A percentile compares a stretch with the other conserved stretches of the same genome.
Conservation (phyloP, 2,113 vertebrate genomes). For the Verasper variegatus region DNA sequence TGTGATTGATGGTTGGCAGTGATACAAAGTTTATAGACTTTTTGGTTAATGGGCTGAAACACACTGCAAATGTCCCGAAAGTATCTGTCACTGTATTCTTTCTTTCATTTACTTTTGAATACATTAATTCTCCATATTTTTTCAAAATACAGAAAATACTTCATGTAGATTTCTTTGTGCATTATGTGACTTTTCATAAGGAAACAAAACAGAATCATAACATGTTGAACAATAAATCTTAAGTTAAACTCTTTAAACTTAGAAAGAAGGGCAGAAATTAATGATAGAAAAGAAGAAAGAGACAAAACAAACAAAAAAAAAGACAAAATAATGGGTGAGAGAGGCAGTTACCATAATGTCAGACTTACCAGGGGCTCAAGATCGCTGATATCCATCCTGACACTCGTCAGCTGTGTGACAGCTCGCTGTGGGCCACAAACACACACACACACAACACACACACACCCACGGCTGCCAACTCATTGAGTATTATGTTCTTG, state of each 20-base stretch:
- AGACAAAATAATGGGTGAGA: constrained; percentile 21
- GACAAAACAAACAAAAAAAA: constrained; percentile 9
- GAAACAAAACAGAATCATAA: not conserved
- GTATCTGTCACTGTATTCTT: not conserved
- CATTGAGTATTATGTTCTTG: constrained; percentile 52
- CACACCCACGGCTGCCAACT: constrained; percentile 19
- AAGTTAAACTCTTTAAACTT: constrained; percentile 18
- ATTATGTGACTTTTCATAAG: not conserved
- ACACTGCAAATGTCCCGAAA: not conserved
- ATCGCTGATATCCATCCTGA: constrained; percentile 60
- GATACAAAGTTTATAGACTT: not conserved
- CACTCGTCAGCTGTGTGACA: constrained; percentile 60
- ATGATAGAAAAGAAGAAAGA: not conserved
- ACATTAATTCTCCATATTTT: not conserved
- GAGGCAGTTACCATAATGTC: constrained; percentile 53
- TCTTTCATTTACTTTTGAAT: constrained; percentile 6
- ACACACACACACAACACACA: constrained; percentile 9
- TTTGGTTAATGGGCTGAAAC: constrained; percentile 7
- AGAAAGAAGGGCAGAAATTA: not conserved
- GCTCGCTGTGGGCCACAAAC: not conserved
- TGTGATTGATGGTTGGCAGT: not conserved
- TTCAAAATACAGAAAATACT: not conserved
- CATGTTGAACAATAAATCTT: not conserved
- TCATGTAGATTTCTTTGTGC: not conserved
- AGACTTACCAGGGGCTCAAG: constrained; percentile 58